These are phyloP conservation scores for Fregetta grallaria DNA, from an alignment of 2,113 vertebrate genomes.

Conservation along the genomic window DNA sequence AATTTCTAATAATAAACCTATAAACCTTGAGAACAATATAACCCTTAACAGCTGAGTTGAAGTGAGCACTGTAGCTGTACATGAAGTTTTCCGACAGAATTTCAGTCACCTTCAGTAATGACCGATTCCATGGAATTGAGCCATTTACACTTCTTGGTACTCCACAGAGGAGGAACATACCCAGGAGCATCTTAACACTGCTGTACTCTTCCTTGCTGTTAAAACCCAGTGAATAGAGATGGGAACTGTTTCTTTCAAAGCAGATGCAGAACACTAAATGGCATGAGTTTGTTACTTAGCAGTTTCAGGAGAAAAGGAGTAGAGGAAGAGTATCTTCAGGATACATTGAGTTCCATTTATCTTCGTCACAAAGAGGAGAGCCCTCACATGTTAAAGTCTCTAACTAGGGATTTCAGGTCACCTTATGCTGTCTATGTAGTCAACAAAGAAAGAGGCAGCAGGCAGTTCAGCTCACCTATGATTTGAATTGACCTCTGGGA, in stretches of 20 bases:
- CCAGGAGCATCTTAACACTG: neutral
- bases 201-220: neutral
- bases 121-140: neutral
- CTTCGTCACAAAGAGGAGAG: neutral
- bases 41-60: neutral
- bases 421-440: neutral
- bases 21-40: neutral
- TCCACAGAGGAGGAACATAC: neutral
- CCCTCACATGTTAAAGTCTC: neutral
- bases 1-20: neutral
- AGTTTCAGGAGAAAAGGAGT: neutral
- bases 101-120: neutral
- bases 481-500: neutral
- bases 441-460: neutral
- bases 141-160: neutral
- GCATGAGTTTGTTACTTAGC: neutral
- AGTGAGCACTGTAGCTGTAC: neutral
- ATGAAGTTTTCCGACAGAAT: neutral
- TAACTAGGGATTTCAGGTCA: neutral
- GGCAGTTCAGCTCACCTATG: neutral
- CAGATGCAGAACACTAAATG: neutral
- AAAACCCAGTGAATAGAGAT: neutral
- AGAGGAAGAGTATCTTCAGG: neutral
- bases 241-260: neutral
- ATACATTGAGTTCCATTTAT: neutral